A percentile compares a stretch with the other conserved stretches of the same genome.
These are phyloP conservation scores for Lerema accius DNA, from an alignment of 1,140 invertebrate species.

Conservation along the genomic window DNA sequence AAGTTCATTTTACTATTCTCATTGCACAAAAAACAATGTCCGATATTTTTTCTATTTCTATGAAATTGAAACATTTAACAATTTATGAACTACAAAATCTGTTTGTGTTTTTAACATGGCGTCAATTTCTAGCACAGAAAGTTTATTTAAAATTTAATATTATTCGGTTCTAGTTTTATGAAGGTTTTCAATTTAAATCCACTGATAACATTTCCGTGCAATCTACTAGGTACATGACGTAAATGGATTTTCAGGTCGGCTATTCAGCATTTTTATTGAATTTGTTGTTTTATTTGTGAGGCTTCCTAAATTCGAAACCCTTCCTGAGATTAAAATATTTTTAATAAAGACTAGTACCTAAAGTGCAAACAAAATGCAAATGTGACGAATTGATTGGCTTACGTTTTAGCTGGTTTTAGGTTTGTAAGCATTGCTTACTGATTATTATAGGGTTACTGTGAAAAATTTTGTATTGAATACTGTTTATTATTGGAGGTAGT, in stretches of 20 bases:
- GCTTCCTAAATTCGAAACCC: conserved; percentile 12
- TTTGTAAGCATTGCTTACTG: no score
- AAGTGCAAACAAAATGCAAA: conserved; percentile 19
- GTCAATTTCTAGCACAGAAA: background rate
- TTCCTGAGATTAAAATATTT: conserved; percentile 10
- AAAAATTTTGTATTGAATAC: no score
- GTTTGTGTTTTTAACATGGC: no score
- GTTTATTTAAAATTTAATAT: background rate
- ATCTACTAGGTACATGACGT: conserved; percentile 2
- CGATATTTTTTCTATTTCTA: no score
- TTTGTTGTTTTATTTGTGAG: conserved; percentile 18
- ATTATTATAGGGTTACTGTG: no score
- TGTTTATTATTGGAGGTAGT: no score
- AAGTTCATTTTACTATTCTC: no score
- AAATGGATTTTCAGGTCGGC: conserved; percentile 3
- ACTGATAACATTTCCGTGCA: conserved; percentile 1
- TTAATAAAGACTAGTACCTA: conserved; percentile 1
- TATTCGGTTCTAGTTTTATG: background rate
- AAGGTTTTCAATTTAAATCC: background rate
- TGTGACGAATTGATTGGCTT: conserved; percentile 4
- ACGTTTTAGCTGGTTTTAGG: no score
- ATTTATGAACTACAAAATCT: no score
- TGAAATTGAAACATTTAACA: no score
- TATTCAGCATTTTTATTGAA: conserved; percentile 6
- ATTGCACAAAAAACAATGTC: no score